Conservation (phyloP, 2,888 invertebrate species). For the Agrotis exclamationis region DNA sequence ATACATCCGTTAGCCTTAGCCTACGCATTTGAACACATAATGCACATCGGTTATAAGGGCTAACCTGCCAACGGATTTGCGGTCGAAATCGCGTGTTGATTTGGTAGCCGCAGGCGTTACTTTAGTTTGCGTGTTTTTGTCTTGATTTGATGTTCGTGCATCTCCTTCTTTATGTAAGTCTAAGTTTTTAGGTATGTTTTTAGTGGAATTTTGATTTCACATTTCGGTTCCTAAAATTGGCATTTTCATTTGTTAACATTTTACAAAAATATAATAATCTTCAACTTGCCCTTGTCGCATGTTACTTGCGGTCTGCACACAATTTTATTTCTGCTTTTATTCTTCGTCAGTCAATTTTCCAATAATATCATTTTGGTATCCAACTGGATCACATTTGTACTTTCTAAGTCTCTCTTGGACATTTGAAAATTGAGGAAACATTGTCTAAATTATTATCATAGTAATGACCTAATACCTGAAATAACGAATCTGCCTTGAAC, state of each 20-base stretch:
- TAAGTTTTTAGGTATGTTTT: slow-evolving; percentile 16
- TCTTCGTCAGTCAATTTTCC: neutral
- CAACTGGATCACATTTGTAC: no score
- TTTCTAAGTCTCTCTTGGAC: no score
- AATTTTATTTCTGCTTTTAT: no score
- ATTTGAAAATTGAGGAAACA: no score
- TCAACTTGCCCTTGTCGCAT: no score
- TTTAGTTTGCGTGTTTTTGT: slow-evolving; percentile 32
- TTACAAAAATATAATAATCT: neutral
- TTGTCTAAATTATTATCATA: no score
- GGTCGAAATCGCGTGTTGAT: slow-evolving; percentile 48
- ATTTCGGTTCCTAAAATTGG: slow-evolving; percentile 1
- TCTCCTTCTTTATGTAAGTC: slow-evolving; percentile 8
- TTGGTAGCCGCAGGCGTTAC: slow-evolving; percentile 11
- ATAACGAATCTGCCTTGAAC: no score
- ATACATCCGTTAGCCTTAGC: slow-evolving; percentile 67
- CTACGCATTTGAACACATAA: slow-evolving; percentile 48
- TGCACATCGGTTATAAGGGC: slow-evolving; percentile 46
- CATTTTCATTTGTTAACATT: neutral
- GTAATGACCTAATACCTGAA: no score
- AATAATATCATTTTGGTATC: neutral
- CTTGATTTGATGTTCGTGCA: slow-evolving; percentile 19
- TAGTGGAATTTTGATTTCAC: neutral
- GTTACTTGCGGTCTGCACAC: no score
- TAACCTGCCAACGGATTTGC: slow-evolving; percentile 42